These are phyloP conservation scores for Pedetes capensis DNA, from an alignment of 2,113 vertebrate species.

Conservation along the genomic window DNA sequence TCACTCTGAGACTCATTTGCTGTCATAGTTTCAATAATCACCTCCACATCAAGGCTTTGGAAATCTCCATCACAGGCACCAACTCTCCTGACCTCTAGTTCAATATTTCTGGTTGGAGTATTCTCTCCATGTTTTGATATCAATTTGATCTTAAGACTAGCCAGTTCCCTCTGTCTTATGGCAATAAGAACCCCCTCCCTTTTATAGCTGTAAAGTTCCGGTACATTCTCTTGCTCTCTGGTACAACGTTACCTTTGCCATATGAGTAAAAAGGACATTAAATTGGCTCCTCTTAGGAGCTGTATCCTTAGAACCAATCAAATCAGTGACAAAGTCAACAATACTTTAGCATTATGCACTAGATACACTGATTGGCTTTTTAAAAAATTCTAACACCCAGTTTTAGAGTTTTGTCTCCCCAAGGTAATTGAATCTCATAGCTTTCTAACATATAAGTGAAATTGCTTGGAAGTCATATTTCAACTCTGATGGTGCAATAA, in stretches of 20 bases:
- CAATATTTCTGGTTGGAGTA: background rate
- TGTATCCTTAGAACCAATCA: constrained; percentile 42
- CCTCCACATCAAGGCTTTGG: background rate
- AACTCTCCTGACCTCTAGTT: background rate
- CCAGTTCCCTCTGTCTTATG: background rate
- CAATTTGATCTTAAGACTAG: background rate
- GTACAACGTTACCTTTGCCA: background rate
- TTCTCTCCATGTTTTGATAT: background rate
- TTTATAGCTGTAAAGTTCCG: background rate
- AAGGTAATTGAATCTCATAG: constrained; percentile 17
- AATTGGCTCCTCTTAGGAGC: background rate
- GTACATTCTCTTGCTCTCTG: background rate
- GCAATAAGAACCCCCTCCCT: background rate
- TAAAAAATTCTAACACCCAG: background rate
- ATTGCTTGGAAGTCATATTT: constrained; percentile 54
- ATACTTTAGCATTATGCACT: background rate
- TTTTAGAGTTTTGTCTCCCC: constrained; percentile 40
- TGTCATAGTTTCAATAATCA: background rate
- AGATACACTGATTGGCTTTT: constrained; percentile 16
- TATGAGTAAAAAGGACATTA: background rate
- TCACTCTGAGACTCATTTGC: background rate
- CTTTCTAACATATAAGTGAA: constrained; percentile 43
- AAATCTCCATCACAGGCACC: background rate
- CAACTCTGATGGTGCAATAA: constrained; percentile 1
- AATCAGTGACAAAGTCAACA: constrained; percentile 25